Base-by-base conservation (phyloP, 1,140 invertebrate genomes). In the Alviniconcha marisindica region DNA sequence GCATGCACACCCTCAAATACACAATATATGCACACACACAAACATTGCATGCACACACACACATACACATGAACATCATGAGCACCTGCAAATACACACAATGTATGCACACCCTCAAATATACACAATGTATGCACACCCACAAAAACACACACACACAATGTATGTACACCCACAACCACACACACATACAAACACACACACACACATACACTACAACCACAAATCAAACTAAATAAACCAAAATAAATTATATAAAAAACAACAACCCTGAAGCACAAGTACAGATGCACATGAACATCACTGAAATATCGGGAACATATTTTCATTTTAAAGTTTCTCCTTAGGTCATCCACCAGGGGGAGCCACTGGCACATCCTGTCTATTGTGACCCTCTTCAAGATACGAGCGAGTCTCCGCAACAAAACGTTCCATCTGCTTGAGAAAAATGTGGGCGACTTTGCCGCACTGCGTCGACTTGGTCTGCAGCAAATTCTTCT, bases 401-500 rank as follows among this genome's bases (percentile, higher is more conserved):
- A 18, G 44, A 10, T 48, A 48, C 44, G 33, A 38, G 40, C 60
- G 31, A 31, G 42, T 66, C 51, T 51, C 63, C 0, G 40, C 36
- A 14, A 84, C 54, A 24, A 84, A 92, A 63, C 92, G 89, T 83
- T 92, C 87, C 42, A 94, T 66, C 88, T 93, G 92, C 88, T 92
- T 93, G 0, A 93, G 87, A 88, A 94, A 95, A 33, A 94, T 87
- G 69, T 93, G 87, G 77, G 90, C 86, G 1, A 94, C 80, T 87
- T 94, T 93, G 5, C 94, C 94, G 90, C 94, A 95, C 85, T 93
- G 94, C 12, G 93, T 93, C 15, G 89, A 85, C 10, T 88, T 85
- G 2, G 91, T 88, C 48, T 87, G 66, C 48, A 93, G 91, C 48
- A 95, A 86, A 79, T 93, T 92, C 21, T 90, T 88, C 87, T 94